A percentile compares a stretch with the other conserved stretches of the same genome.
Evolutionary conservation across 2,797 vertebrate species (phyloP).

Genomic region (Coreius guichenoti): DNA sequence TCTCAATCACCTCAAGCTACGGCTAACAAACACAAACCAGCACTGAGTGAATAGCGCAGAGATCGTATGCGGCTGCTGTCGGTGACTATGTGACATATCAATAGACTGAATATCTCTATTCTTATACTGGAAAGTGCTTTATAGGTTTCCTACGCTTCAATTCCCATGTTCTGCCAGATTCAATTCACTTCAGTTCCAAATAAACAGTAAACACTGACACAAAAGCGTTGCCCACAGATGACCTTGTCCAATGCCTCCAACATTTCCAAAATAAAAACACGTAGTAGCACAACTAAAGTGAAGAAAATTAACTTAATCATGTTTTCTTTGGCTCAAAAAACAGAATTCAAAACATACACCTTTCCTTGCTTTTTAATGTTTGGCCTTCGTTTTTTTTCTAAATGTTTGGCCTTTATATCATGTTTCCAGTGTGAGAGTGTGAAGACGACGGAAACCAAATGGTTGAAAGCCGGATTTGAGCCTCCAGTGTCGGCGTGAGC

Average conservation of each 20-base stretch:
- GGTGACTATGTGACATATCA: background rate
- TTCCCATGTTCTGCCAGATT: constrained; percentile 1
- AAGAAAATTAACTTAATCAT: background rate
- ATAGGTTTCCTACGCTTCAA: constrained; percentile 7
- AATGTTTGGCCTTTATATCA: background rate
- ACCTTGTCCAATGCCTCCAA: background rate
- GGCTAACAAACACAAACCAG: background rate
- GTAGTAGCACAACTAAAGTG: background rate
- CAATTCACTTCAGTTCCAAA: background rate
- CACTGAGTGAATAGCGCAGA: background rate
- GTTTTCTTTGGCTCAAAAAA: background rate
- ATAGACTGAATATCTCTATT: constrained; percentile 9
- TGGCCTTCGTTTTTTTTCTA: background rate
- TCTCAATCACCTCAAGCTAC: background rate
- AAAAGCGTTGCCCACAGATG: constrained; percentile 8
- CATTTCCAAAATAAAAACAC: background rate
- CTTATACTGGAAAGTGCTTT: background rate
- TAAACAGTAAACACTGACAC: background rate
- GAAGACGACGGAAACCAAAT: background rate
- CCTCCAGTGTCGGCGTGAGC: background rate
- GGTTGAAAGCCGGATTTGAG: background rate
- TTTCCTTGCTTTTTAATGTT: background rate
- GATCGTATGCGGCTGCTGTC: background rate
- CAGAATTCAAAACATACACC: background rate
- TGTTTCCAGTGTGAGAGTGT: background rate